A percentile compares a stretch with the other conserved stretches of the same genome.
phyloP scores from a whole-genome alignment of 2,113 vertebrate species.

The Pardalotus punctatus region DNA sequence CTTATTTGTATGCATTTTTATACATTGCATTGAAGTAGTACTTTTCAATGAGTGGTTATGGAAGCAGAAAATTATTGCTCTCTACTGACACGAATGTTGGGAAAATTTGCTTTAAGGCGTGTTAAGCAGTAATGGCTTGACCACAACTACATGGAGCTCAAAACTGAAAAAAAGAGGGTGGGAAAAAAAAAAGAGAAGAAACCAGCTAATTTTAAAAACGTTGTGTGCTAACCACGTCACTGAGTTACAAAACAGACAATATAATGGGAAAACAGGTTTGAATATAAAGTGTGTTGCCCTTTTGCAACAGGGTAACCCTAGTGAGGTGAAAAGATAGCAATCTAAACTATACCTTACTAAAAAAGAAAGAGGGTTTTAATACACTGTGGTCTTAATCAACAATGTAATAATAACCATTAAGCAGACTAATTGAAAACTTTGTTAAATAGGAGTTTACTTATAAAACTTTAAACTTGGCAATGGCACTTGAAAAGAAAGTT shows the following conservation, averaged over 20 bases:
- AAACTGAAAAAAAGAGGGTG: neutral
- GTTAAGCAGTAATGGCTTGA: neutral
- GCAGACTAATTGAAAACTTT: constrained; percentile 55
- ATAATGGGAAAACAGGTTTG: neutral
- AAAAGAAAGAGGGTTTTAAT: constrained; percentile 32
- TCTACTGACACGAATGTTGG: neutral
- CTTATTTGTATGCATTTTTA: neutral
- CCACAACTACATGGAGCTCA: neutral
- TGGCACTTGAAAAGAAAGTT: constrained; percentile 46
- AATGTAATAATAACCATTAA: constrained; percentile 58
- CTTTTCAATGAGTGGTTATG: neutral
- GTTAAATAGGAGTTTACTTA: constrained; percentile 62
- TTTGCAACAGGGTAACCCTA: constrained; percentile 29
- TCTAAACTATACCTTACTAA: constrained; percentile 47
- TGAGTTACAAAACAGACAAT: neutral
- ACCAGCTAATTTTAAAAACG: neutral
- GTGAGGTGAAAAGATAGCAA: constrained; percentile 25
- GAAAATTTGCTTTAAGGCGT: neutral
- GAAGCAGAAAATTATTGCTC: neutral
- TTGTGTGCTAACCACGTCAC: neutral
- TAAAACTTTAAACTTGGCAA: constrained; percentile 56
- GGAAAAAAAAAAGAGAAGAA: neutral
- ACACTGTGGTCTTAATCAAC: constrained; percentile 44
- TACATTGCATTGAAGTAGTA: neutral
- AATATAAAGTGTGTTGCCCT: neutral